phyloP scores from a whole-genome alignment of 92 coral and sea anemone species.

The Epizoanthus illoricatus region DNA sequence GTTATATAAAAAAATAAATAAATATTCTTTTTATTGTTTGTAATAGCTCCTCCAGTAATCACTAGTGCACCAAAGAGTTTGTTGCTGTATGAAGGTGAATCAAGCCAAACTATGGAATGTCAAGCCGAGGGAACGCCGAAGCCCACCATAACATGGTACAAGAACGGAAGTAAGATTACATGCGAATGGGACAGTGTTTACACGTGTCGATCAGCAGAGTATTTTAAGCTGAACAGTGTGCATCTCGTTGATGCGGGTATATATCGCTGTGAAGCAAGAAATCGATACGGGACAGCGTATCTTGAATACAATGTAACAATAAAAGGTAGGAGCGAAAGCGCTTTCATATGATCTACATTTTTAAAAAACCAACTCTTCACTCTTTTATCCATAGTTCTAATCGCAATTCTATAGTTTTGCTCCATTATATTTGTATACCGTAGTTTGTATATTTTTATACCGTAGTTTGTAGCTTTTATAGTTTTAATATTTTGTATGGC shows the following conservation, averaged over 20 bases:
- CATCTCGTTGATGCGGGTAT: neutral
- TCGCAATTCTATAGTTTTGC: too few species aligned
- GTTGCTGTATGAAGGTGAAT: neutral
- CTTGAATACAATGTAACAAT: constrained; percentile 15
- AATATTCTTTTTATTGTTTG: neutral
- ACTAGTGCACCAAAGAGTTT: neutral
- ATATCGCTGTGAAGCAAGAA: constrained; percentile 25
- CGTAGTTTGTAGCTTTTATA: too few species aligned
- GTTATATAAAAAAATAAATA: too few species aligned
- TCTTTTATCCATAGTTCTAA: too few species aligned
- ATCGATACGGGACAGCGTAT: neutral
- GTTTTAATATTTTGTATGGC: too few species aligned
- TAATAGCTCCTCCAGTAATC: constrained; percentile 9
- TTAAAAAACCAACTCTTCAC: too few species aligned
- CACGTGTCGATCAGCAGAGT: too few species aligned
- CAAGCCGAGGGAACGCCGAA: neutral
- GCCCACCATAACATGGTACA: constrained; percentile 18
- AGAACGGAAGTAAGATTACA: neutral
- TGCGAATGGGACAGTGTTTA: constrained; percentile 15
- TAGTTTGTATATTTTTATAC: too few species aligned
- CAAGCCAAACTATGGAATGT: neutral
- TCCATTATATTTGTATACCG: too few species aligned
- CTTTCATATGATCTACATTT: too few species aligned
- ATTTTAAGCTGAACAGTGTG: neutral
- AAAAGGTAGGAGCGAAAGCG: neutral